Percentiles rank a stretch among this genome's conserved stretches.
These are phyloP conservation scores for Poecilus cupreus DNA, from an alignment of 2,888 invertebrate genomes.

Conservation along the genomic window DNA sequence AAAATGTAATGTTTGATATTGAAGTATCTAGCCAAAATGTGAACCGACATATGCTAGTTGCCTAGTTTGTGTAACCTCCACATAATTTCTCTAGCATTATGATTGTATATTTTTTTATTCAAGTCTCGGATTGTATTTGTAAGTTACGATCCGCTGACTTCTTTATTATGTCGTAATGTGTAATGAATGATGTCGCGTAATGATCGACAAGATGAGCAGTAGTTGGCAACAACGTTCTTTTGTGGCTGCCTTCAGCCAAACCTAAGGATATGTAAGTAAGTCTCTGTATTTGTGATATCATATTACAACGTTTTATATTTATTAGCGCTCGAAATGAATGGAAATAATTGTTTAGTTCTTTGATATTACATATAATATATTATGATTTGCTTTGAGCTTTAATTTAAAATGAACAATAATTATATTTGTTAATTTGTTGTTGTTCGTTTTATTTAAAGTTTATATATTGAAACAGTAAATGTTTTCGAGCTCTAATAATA, in stretches of 20 bases:
- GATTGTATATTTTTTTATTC: slow-evolving; percentile 48
- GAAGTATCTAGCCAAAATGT: neutral
- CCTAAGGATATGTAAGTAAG: slow-evolving; percentile 59
- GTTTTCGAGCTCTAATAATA: slow-evolving; percentile 54
- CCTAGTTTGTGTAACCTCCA: slow-evolving; percentile 35
- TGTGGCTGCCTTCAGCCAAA: slow-evolving; percentile 58
- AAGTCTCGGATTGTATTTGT: slow-evolving; percentile 71
- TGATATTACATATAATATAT: too few species aligned
- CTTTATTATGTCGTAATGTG: slow-evolving; percentile 63
- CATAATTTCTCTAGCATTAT: slow-evolving; percentile 44
- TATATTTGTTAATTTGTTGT: slow-evolving; percentile 1
- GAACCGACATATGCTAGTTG: slow-evolving; percentile 28
- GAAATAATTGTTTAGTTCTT: neutral
- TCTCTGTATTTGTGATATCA: slow-evolving; percentile 59
- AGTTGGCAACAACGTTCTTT: slow-evolving; percentile 65
- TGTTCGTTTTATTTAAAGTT: slow-evolving; percentile 30
- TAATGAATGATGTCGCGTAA: slow-evolving; percentile 66
- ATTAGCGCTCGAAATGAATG: slow-evolving; percentile 46
- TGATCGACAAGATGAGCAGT: slow-evolving; percentile 66
- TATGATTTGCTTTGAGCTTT: slow-evolving; percentile 19
- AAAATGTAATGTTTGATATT: slow-evolving; percentile 15
- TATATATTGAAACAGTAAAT: neutral
- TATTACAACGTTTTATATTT: slow-evolving; percentile 49
- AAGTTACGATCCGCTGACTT: slow-evolving; percentile 72
- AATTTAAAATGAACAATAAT: slow-evolving; percentile 30